Percentiles rank a stretch among this genome's conserved stretches.
These are phyloP conservation scores for Halichondria panicea DNA, from an alignment of 37 sponge, comb jelly and placozoan genomes.

Conservation along the genomic window DNA sequence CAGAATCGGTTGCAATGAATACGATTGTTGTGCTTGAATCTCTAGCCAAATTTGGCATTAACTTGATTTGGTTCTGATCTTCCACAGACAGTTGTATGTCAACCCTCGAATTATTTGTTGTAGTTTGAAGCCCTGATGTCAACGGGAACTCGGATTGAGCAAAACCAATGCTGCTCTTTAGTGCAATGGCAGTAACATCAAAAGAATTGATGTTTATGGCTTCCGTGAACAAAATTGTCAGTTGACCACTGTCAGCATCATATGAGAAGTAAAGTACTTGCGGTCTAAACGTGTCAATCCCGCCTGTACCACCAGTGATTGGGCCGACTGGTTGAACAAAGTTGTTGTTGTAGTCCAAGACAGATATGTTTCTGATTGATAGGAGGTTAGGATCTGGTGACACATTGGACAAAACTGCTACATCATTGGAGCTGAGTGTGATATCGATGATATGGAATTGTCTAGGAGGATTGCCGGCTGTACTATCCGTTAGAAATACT, in stretches of 20 bases:
- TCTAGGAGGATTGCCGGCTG: background rate
- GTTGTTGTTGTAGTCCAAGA: constrained; percentile 59
- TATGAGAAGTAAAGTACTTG: constrained; percentile 21
- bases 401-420: constrained; percentile 5
- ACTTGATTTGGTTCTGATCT: constrained; percentile 77
- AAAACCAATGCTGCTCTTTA: constrained; percentile 21
- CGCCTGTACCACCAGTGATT: constrained; percentile 27
- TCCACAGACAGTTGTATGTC: constrained; percentile 39
- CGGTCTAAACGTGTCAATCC: constrained; percentile 42
- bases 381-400: constrained; percentile 42
- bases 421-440: constrained; percentile 18
- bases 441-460: constrained; percentile 28
- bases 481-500: background rate
- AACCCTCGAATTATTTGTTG: constrained; percentile 46
- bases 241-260: constrained; percentile 53
- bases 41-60: constrained; percentile 46
- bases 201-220: constrained; percentile 41
- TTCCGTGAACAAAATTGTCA: constrained; percentile 64
- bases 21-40: constrained; percentile 26
- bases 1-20: constrained; percentile 24
- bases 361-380: constrained; percentile 28
- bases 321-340: constrained; percentile 7
- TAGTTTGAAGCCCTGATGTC: constrained; percentile 47
- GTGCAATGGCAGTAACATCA: constrained; percentile 18
- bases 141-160: constrained; percentile 26